Percentiles rank a stretch among this genome's conserved stretches.
Conservation (phyloP, 2,888 invertebrate species). For the Zaprionus bogoriensis region DNA sequence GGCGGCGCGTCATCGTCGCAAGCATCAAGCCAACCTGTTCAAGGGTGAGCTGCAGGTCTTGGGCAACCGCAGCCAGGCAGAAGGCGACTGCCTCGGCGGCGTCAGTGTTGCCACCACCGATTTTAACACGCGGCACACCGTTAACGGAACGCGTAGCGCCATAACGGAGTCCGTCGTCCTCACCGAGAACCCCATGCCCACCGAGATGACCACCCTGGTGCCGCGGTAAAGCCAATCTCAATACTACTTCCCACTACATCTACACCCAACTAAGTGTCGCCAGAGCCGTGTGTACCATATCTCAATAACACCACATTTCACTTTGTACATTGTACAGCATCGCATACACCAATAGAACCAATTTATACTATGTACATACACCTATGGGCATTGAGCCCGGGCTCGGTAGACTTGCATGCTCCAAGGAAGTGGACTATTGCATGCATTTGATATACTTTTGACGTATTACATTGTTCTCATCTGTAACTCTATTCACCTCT, state of each 20-base stretch:
- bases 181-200: slow-evolving; percentile 81
- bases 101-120: slow-evolving; percentile 54
- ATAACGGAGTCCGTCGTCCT: slow-evolving; percentile 80
- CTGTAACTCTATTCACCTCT: not conserved
- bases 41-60: slow-evolving; percentile 80
- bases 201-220: slow-evolving; percentile 80
- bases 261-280: slow-evolving; percentile 1
- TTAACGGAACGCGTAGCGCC: slow-evolving; percentile 68
- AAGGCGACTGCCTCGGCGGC: slow-evolving; percentile 37
- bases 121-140: slow-evolving; percentile 47
- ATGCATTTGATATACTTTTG: slow-evolving; percentile 7
- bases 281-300: slow-evolving; percentile 7
- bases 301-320: not conserved
- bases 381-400: not conserved
- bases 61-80: slow-evolving; percentile 43
- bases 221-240: slow-evolving; percentile 72
- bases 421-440: slow-evolving; percentile 6
- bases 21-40: slow-evolving; percentile 71
- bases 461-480: not conserved
- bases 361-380: not conserved
- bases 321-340: not conserved
- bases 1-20: slow-evolving; percentile 79
- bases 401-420: slow-evolving; percentile 32
- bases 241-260: slow-evolving; percentile 9
- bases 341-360: not conserved